A percentile compares a stretch with the other conserved stretches of the same genome.
These are phyloP conservation scores for Phallusia fumigata DNA, from an alignment of 23 tunicate species.

Conservation along the genomic window DNA sequence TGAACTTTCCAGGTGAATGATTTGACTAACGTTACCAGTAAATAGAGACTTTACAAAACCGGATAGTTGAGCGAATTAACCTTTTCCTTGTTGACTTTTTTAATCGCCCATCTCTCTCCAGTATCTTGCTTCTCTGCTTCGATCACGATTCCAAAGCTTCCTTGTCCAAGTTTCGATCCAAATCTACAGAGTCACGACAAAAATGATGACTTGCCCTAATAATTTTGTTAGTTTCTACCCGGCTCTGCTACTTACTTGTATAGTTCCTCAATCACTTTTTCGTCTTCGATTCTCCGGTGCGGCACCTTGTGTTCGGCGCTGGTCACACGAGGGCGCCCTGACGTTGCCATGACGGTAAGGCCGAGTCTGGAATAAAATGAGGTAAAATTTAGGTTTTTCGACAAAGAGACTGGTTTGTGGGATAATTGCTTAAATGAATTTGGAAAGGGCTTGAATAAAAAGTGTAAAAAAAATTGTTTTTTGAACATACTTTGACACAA, in stretches of 20 bases:
- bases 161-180: slow-evolving; percentile 75
- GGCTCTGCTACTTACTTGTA: slow-evolving; percentile 46
- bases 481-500: too few species aligned
- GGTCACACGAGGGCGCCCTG: slow-evolving; percentile 48
- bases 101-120: slow-evolving; percentile 81
- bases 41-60: too few species aligned
- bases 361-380: slow-evolving; percentile 22
- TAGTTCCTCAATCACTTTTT: slow-evolving; percentile 63
- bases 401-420: not conserved
- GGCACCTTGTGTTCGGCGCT: slow-evolving; percentile 88
- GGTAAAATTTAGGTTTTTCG: too few species aligned
- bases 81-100: slow-evolving; percentile 88
- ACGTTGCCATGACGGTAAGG: slow-evolving; percentile 38
- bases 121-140: slow-evolving; percentile 53
- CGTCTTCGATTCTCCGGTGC: slow-evolving; percentile 81
- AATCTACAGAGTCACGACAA: slow-evolving; percentile 32
- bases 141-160: slow-evolving; percentile 91
- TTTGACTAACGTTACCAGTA: too few species aligned
- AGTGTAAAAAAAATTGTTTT: too few species aligned
- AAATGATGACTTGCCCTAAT: not conserved
- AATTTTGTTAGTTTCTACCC: not conserved
- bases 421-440: too few species aligned
- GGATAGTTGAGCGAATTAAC: too few species aligned
- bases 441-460: too few species aligned
- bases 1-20: too few species aligned